A percentile compares a stretch with the other conserved stretches of the same genome.
These are phyloP conservation scores for Halichondria panicea DNA, from an alignment of 37 sponge, comb jelly and placozoan species.

Conservation along the genomic window DNA sequence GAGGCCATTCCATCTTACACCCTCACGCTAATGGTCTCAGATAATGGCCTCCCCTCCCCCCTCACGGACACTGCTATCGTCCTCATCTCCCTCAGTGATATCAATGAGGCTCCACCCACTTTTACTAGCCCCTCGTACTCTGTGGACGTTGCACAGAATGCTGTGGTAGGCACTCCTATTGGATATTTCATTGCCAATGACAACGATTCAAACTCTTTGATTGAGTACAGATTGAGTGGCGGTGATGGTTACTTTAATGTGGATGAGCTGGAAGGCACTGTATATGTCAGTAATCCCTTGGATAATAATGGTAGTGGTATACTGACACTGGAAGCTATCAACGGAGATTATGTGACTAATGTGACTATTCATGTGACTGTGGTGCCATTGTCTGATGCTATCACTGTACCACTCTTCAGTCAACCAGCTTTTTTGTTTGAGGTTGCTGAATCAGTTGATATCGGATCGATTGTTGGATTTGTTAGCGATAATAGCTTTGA, in stretches of 20 bases:
- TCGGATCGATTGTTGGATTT: conserved; percentile 4
- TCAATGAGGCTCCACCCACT: conserved; percentile 58
- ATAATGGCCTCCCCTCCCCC: conserved; percentile 47
- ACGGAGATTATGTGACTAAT: conserved; percentile 21
- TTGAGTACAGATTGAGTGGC: conserved; percentile 35
- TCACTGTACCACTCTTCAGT: conserved; percentile 5
- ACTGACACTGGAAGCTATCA: conserved; percentile 42
- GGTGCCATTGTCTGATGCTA: neutral
- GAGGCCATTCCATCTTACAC: conserved; percentile 27
- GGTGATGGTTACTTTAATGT: conserved; percentile 25
- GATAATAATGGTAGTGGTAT: neutral
- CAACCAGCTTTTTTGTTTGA: conserved; percentile 11
- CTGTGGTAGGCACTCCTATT: conserved; percentile 42
- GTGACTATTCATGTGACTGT: conserved; percentile 22
- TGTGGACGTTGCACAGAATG: conserved; percentile 28
- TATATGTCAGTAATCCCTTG: conserved; percentile 18
- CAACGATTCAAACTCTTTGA: conserved; percentile 19
- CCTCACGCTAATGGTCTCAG: conserved; percentile 45
- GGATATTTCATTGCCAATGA: conserved; percentile 52
- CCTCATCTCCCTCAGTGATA: conserved; percentile 27
- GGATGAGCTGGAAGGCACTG: conserved; percentile 34
- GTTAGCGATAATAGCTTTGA: neutral
- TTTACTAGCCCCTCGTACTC: conserved; percentile 14
- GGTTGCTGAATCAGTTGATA: conserved; percentile 1
- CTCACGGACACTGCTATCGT: conserved; percentile 43